Conservation (phyloP, 2,113 vertebrate species). For the Oncorhynchus keta region DNA sequence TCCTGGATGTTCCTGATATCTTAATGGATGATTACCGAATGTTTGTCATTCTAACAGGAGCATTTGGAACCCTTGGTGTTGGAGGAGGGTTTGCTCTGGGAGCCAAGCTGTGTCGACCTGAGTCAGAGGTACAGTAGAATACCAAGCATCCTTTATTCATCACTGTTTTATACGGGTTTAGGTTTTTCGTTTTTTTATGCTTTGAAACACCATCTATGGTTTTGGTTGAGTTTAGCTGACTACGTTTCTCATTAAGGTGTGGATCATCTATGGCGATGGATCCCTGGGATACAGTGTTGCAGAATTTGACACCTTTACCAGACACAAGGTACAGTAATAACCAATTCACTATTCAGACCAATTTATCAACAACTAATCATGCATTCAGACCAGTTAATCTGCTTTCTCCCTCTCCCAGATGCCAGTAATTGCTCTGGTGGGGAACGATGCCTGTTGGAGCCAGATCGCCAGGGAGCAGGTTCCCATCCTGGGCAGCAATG, state of each 20-base stretch:
- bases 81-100: constrained; percentile 93
- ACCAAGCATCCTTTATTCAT: neutral
- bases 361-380: neutral
- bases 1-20: neutral
- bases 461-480: constrained; percentile 95
- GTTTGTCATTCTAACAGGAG: constrained; percentile 72
- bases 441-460: constrained; percentile 94
- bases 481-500: constrained; percentile 87
- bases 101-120: constrained; percentile 88
- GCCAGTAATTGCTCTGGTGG: constrained; percentile 87
- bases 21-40: neutral
- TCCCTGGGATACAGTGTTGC: constrained; percentile 91
- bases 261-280: constrained; percentile 88
- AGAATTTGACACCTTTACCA: constrained; percentile 90
- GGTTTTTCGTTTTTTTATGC: neutral
- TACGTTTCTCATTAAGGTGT: constrained; percentile 73
- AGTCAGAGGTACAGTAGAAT: constrained; percentile 80
- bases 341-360: neutral
- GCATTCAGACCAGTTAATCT: neutral
- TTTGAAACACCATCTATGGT: constrained; percentile 56
- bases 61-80: constrained; percentile 93
- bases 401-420: constrained; percentile 65
- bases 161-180: constrained; percentile 72
- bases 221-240: constrained; percentile 56
- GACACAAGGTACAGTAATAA: constrained; percentile 85